Evolutionary conservation across 2,888 invertebrate species (phyloP), one percentile per base, ranked within the genome.

Genomic region (Beris morrisii): DNA sequence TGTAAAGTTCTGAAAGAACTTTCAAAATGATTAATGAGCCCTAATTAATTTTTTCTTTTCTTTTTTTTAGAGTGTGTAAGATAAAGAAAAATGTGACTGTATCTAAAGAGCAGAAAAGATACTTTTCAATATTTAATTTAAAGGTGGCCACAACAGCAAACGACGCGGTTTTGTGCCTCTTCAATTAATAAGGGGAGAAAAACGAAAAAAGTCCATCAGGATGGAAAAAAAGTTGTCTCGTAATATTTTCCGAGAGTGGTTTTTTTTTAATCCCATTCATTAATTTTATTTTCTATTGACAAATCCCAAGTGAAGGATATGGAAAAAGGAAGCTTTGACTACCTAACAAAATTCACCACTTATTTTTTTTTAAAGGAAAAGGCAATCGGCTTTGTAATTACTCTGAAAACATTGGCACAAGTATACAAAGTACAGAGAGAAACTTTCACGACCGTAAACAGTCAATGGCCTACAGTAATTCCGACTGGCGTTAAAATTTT

Each of bases 261-360:
- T 56, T 31, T 59, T 64, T 67, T 67, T 67, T 67, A 67, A 67
- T 67, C 67, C 48, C 57, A 67, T 67, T 67, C 67, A 67, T 67
- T 67, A 67, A 64, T 67, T 58, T 64, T 52, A 67, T 67, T 67
- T 56, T 53, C 44, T 57, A 64, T 67, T 67, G 67, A 67, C 58
- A 67, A 67, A 64, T 64, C 64, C 44, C 31, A 12, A 57, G 38
- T 48, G 48, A 46, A 45, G 32, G 52, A 52, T 63, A 48, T 48
- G n/a, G 30, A 46, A 46, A 13, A 59, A 38, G 31, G 15, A 38
- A 38, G 31, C 12, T 7, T 32, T 38, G 38, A 38, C 52, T 61
- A n/a, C 45, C 28, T 58, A 31, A 58, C 30, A 32, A 31, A 9
- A 9, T 58, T 56, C 48, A 31, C 32, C 38, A 38, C 9, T 38